Evolutionary conservation across 2,797 vertebrate genomes (phyloP), one percentile per base, ranked within the genome.

Genomic region (Tadarida brasiliensis): DNA sequence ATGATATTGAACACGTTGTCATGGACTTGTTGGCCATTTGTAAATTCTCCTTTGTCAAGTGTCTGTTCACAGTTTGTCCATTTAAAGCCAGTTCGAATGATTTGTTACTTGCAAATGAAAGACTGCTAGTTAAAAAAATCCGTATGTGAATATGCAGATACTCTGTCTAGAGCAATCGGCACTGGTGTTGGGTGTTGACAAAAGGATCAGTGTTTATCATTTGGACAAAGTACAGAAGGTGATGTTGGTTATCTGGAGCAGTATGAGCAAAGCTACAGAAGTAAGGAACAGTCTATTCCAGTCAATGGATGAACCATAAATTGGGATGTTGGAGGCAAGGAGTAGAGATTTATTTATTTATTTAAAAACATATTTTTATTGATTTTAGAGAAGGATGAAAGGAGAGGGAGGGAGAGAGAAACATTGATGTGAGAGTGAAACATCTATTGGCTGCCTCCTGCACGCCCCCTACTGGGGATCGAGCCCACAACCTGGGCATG

Each of bases 91-190:
- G 51, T 73, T 73, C 47, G 33, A 78, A 61, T 71, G 54, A 68
- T 51, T n/a, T 74, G 26, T 67, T 82, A 82, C 39, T 87, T 82
- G 17, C 15, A 74, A 74, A 28, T 51, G 67, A 51, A 67, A 81
- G 93, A 61, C 3, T 95, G 87, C n/a, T 87, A n/a, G 74, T 74
- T 10, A 39, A 82, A 65, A 54, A 82, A 76, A 88, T 61, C 68
- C 26, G 11, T 19, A 12, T 22, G n/a, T 82, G 56, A 76, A 28
- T 39, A 83, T 57, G 22, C 44, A 47, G 54, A 35, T 56, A 65
- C 11, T 73, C 28, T 57, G 22, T 44, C 39, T 44, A 44, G 39
- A 44, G 39, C 39, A 44, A 44, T 44, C 7, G 39, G 39, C 39
- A 44, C 16, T 44, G 16, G 26, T 44, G 11, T 44, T 33, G 33